Evolutionary conservation across 2,888 invertebrate genomes (phyloP), one percentile per base, ranked within the genome.

Genomic region (Cheilosia impressa): DNA sequence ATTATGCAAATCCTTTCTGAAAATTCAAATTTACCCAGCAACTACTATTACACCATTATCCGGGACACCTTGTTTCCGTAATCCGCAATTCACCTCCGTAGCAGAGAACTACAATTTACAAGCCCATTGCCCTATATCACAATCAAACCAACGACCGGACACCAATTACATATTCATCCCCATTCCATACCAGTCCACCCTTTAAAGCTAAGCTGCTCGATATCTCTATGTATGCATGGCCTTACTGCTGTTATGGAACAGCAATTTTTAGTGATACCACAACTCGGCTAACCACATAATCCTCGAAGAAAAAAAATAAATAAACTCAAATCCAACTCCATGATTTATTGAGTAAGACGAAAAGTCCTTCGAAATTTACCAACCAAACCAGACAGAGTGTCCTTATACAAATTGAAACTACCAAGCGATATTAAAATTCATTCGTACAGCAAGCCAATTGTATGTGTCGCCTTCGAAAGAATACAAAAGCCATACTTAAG

Each of bases 161-260:
- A 72, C 60, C 66, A 84, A 73, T 84, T 75, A 75, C 69, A 65
- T 79, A 84, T 84, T 79, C 73, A 84, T 84, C 31, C 53, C 63
- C 19, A 65, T 55, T 72, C 68, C 75, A 69, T 68, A 24, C 43
- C 50, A 55, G 47, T 53, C 45, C 55, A 65, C 31, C 66, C 38
- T 47, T 52, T 60, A 27, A 38, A 19, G 31, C 24, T 3, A 27
- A 19, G 17, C 15, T 50, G 62, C 24, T 41, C 19, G 15, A 43
- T 6, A 22, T 34, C 9, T 13, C 34, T 15, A 19, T 38, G 31
- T 9, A 41, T 57, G 13, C 19, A n/a, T 43, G 22, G 19, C 22
- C 38, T 52, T 52, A 27, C 19, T 69, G 41, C 43, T 38, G 17
- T 81, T 71, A 76, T 22, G 34, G 65, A 69, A 71, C 45, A 45